Percentiles rank a stretch among this genome's conserved stretches.
phyloP scores from a whole-genome alignment of 2,888 invertebrate genomes.

The Cyclophora punctaria region DNA sequence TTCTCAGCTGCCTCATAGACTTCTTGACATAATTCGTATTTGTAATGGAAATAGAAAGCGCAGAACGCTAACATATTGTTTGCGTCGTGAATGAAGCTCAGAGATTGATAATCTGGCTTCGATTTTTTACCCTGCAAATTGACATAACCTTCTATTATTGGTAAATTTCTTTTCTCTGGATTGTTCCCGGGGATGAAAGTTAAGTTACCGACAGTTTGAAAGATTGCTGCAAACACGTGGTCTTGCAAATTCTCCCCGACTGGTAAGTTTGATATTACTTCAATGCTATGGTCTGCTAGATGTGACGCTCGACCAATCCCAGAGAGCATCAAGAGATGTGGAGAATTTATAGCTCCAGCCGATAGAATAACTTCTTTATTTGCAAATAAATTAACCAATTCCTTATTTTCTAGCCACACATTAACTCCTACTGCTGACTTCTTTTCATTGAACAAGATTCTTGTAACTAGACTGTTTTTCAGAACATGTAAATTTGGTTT shows the following conservation, averaged over 20 bases:
- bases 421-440: slow-evolving; percentile 25
- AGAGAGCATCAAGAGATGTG: slow-evolving; percentile 36
- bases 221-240: slow-evolving; percentile 19
- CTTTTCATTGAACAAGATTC: slow-evolving; percentile 24
- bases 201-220: not conserved
- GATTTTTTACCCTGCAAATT: not conserved
- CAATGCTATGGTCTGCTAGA: slow-evolving; percentile 27
- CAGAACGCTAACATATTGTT: slow-evolving; percentile 5
- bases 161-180: not conserved
- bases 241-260: slow-evolving; percentile 39
- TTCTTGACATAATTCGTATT: slow-evolving; percentile 19
- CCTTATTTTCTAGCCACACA: slow-evolving; percentile 15
- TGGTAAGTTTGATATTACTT: slow-evolving; percentile 29
- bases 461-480: slow-evolving; percentile 26
- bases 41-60: slow-evolving; percentile 12
- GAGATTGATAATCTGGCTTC: slow-evolving; percentile 34
- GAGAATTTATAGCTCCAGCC: slow-evolving; percentile 32
- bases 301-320: slow-evolving; percentile 36
- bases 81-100: slow-evolving; percentile 11
- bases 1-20: slow-evolving; percentile 13
- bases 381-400: slow-evolving; percentile 20
- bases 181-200: not conserved
- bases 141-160: not conserved
- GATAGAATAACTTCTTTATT: slow-evolving; percentile 33
- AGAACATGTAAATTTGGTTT: slow-evolving; percentile 32